Evolutionary conservation across 1,140 invertebrate genomes (phyloP), one percentile per base, ranked within the genome.

Genomic region (Araneus ventricosus): DNA sequence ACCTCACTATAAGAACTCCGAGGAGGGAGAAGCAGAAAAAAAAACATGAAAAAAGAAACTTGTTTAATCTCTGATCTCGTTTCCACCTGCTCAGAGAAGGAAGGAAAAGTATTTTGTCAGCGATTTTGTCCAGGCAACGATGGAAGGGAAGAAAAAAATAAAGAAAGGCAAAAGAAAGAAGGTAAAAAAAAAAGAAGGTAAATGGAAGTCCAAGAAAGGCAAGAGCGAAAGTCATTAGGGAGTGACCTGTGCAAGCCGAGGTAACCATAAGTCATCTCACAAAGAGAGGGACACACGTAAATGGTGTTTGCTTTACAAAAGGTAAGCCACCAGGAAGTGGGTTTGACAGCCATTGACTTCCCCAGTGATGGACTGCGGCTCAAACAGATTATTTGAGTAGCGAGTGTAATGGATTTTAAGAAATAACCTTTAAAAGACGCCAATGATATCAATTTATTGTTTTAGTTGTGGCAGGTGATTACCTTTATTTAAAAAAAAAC

Each of bases 101-200:
- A 79, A 57, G 70, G 88, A 79, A 89, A 89, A 89, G 88, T 89
- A 89, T 89, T 89, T 89, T 89, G 88, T 89, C 88, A 89, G 88
- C 88, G 88, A 89, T 79, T 89, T 79, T 89, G 88, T 89, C 88
- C 39, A 67, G 39, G 34, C 59, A 37, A 41, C 59, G 61, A 45
- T 17, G 34, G 37, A 79, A n/a, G n/a, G 27, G 24, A 88, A 70
- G 7, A 27, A 86, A 70, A 88, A 41, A 88, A 63, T n/a, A 37
- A 14, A 52, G 22, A 75, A 27, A 57, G 27, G n/a, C 6, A 45
- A 61, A 86, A 61, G 30, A 30, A 86, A 59, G 4, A 34, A 37
- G n/a, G n/a, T 17, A 57, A 14, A 14, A n/a, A 75, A 88, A 75
- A 75, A 88, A 88, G 75, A 37, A 17, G 30, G 7, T 67, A 52